Conservation (phyloP, 2,797 vertebrate genomes). For the Acanthurus lineatus region DNA sequence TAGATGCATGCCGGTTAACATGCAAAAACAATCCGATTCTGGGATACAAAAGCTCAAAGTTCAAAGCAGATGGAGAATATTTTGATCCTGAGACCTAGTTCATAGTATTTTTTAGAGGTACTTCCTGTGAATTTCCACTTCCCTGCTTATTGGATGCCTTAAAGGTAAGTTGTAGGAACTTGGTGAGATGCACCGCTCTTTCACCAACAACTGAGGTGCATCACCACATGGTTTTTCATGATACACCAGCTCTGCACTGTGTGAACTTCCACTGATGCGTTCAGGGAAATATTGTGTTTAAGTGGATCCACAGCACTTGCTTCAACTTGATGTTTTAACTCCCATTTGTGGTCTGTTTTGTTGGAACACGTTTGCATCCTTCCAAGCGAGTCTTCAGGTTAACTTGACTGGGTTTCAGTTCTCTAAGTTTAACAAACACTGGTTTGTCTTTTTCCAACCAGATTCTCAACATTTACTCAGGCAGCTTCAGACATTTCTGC, state of each 20-base stretch:
- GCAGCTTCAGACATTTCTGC: background rate
- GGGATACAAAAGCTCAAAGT: background rate
- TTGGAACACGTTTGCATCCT: conserved; percentile 32
- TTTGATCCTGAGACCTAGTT: background rate
- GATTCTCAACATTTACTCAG: background rate
- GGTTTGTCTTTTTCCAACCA: background rate
- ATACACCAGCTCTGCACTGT: background rate
- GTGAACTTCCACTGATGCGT: background rate
- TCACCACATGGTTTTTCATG: background rate
- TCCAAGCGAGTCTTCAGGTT: background rate
- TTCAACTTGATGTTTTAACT: conserved; percentile 31
- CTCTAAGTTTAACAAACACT: background rate
- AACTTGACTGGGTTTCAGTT: background rate
- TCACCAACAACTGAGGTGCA: background rate
- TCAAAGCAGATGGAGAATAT: background rate
- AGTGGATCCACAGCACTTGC: conserved; percentile 17
- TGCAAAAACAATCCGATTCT: background rate
- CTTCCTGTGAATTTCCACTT: background rate
- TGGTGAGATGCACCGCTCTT: background rate
- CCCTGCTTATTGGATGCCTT: background rate
- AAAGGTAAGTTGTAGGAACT: conserved; percentile 1
- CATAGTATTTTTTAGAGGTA: background rate
- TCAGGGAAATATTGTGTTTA: background rate
- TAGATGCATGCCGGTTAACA: background rate
- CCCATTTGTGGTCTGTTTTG: conserved; percentile 41